Conservation (phyloP, 2,797 vertebrate genomes). For the Hippoglossus hippoglossus region DNA sequence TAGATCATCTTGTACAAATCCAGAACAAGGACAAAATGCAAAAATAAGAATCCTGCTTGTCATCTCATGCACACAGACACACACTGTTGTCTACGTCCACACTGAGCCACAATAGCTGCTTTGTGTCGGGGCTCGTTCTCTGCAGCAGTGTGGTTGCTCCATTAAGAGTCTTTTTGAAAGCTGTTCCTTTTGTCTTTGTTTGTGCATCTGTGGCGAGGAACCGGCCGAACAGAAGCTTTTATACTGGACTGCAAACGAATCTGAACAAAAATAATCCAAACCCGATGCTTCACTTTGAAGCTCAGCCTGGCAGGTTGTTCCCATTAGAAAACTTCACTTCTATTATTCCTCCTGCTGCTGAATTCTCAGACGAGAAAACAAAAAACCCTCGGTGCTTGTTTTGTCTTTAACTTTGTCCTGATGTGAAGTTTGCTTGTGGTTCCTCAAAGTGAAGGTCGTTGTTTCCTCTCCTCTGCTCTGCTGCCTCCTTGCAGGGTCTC, state of each 20-base stretch:
- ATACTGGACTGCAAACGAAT: constrained; percentile 8
- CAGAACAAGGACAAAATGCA: neutral
- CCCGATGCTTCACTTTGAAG: constrained; percentile 19
- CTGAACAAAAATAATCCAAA: constrained; percentile 5
- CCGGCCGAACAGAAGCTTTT: constrained; percentile 10
- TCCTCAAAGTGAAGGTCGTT: neutral
- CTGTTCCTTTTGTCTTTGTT: neutral
- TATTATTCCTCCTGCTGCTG: constrained; percentile 31
- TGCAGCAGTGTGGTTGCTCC: constrained; percentile 36
- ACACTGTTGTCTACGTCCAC: constrained; percentile 26
- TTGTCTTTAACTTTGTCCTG: constrained; percentile 36
- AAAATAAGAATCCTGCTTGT: constrained; percentile 17
- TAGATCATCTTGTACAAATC: too few species aligned
- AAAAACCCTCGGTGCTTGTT: constrained; percentile 2
- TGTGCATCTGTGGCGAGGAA: neutral
- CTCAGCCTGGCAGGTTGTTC: constrained; percentile 27
- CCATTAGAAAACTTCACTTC: constrained; percentile 30
- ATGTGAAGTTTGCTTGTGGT: constrained; percentile 12
- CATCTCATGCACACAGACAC: constrained; percentile 20
- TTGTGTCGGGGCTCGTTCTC: constrained; percentile 45
- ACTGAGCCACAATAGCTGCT: constrained; percentile 46
- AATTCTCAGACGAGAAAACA: constrained; percentile 21
- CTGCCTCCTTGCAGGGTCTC: neutral
- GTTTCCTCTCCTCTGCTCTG: constrained; percentile 38
- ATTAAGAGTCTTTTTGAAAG: constrained; percentile 8